A percentile compares a stretch with the other conserved stretches of the same genome.
Evolutionary conservation across 2,888 invertebrate species (phyloP).

Genomic region (Pemphredon lugubris): DNA sequence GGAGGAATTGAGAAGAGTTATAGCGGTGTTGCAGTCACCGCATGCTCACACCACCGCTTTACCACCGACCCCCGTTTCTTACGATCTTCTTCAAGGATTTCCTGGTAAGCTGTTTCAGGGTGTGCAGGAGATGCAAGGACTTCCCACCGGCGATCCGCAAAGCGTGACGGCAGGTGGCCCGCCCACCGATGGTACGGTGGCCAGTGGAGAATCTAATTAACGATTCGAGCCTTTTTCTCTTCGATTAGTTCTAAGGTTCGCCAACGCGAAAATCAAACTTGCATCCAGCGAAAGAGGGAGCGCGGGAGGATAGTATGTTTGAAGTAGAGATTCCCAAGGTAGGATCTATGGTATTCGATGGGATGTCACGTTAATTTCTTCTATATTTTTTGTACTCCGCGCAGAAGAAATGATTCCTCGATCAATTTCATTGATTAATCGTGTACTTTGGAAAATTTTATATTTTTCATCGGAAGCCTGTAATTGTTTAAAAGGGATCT

Average conservation of each 20-base stretch:
- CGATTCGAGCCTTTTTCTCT: slow-evolving; percentile 9
- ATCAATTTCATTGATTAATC: too few species aligned
- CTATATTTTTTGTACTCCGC: too few species aligned
- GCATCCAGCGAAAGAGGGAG: not conserved
- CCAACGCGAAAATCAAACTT: slow-evolving; percentile 8
- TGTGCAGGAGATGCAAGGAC: slow-evolving; percentile 76
- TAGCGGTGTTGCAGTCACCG: slow-evolving; percentile 82
- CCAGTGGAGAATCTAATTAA: slow-evolving; percentile 76
- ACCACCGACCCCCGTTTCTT: slow-evolving; percentile 80
- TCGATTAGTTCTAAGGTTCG: not conserved
- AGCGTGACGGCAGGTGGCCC: slow-evolving; percentile 70
- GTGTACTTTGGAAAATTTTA: too few species aligned
- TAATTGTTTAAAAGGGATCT: too few species aligned
- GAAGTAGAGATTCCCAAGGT: not conserved
- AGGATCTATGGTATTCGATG: too few species aligned
- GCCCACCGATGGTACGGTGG: slow-evolving; percentile 71
- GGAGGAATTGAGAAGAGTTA: slow-evolving; percentile 83
- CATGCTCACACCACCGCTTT: slow-evolving; percentile 81
- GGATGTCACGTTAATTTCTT: too few species aligned
- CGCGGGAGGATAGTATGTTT: not conserved
- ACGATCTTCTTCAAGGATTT: slow-evolving; percentile 78
- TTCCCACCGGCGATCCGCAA: slow-evolving; percentile 66
- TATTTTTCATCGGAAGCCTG: too few species aligned
- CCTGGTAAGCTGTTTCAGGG: slow-evolving; percentile 79
- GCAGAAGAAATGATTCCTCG: too few species aligned